Evolutionary conservation across 2,888 invertebrate genomes (phyloP).

Genomic region (Coronaproctus castanopsis): DNA sequence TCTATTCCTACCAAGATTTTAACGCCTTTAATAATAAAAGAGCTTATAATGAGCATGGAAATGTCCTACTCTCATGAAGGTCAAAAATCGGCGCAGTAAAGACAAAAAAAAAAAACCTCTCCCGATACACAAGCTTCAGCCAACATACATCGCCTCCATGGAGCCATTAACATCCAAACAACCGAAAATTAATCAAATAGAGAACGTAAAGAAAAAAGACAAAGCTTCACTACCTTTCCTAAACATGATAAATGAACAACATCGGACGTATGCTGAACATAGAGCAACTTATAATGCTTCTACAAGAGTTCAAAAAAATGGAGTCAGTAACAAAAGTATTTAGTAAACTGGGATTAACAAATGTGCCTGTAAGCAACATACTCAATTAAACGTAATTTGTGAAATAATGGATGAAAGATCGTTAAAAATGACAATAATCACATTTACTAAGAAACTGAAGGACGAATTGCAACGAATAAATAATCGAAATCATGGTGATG

Average conservation of each 20-base stretch:
- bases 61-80: background rate
- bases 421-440: background rate
- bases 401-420: background rate
- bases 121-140: no score
- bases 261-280: background rate
- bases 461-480: background rate
- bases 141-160: background rate
- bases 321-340: background rate
- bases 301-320: background rate
- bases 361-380: background rate
- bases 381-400: background rate
- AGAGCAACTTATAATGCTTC: background rate
- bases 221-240: background rate
- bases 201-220: background rate
- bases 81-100: background rate
- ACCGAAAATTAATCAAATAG: background rate
- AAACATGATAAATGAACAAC: background rate
- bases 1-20: background rate
- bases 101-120: no score
- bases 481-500: background rate
- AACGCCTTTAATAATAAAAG: background rate
- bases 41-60: background rate
- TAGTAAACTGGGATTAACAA: background rate
- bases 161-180: background rate
- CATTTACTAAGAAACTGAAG: background rate